Evolutionary conservation across 2,888 invertebrate genomes (phyloP).

Genomic region (Seira ritae): DNA sequence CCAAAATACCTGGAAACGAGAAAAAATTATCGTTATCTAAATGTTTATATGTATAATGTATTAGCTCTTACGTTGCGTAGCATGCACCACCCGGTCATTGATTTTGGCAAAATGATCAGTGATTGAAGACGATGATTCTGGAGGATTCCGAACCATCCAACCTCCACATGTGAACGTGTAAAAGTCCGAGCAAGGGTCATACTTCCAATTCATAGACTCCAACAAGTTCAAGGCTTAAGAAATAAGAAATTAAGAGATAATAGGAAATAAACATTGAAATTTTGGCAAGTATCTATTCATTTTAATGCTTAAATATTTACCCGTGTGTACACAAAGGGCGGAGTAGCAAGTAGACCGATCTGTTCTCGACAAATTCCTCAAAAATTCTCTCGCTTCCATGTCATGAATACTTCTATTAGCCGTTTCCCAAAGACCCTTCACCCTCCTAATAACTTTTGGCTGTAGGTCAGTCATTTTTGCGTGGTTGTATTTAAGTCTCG

Average conservation of each 20-base stretch:
- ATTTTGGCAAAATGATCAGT: conserved; percentile 63
- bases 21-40: background rate
- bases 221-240: conserved; percentile 54
- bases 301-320: conserved; percentile 28
- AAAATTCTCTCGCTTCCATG: conserved; percentile 28
- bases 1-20: conserved; percentile 22
- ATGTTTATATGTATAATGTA: background rate
- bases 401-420: conserved; percentile 54
- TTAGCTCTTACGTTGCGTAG: conserved; percentile 57
- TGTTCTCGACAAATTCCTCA: conserved; percentile 47
- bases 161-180: conserved; percentile 64
- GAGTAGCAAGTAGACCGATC: conserved; percentile 63
- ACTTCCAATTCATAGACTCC: conserved; percentile 62
- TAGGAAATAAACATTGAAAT: too few species aligned
- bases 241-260: conserved; percentile 9
- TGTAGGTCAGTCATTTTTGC: conserved; percentile 57
- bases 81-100: conserved; percentile 60
- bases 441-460: conserved; percentile 48
- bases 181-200: conserved; percentile 65
- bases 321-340: conserved; percentile 64
- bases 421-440: conserved; percentile 46
- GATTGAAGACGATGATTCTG: background rate
- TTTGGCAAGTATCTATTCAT: too few species aligned
- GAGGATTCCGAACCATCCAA: conserved; percentile 56
- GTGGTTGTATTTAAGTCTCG: conserved; percentile 41